Evolutionary conservation across 2,113 vertebrate genomes (phyloP), one percentile per base, ranked within the genome.

Genomic region (Boleophthalmus pectinirostris): DNA sequence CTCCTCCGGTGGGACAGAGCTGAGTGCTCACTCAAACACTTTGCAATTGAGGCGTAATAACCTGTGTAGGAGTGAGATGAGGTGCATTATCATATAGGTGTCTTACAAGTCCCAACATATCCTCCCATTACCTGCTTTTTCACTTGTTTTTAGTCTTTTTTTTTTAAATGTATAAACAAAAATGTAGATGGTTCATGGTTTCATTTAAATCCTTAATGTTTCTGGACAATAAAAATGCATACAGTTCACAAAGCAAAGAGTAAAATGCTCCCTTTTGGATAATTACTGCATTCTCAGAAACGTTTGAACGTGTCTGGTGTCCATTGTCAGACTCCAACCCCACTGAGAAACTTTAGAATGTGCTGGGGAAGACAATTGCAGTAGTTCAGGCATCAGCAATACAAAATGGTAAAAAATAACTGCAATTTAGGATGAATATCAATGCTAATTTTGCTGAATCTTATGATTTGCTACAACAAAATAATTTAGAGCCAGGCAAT

Each of bases 1-100:
- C 68, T 21, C 10, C 74, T 85, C 83, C 72, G 35, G 80, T 66
- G 69, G 85, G 84, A 77, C 81, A 79, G 69, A 54, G 70, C 88
- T 84, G 85, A 89, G 86, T 88, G 87, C 80, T 72, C 81, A 75
- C 81, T 90, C 82, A 89, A 87, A 81, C 43, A 67, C 75, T 63
- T 67, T 23, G 1, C 76, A 53, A 88, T 84, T 89, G 82, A 90
- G 88, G 84, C 68, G 76, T 90, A 89, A 91, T 77, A 85, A 87
- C 82, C 81, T 64, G 76, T 16, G 23, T 66, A 38, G 64, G 64
- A 77, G 70, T 51, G 38, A 74, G 72, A 82, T 72, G 70, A 87
- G 82, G 72, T 65, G 53, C 9, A 2, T 47, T 79, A 74, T 74
- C 65, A 67, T 72, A 87, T 67, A 70, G 70, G 69, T 69, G 77